Percentiles rank a stretch among this genome's conserved stretches.
Conservation (phyloP, 2,888 invertebrate genomes). For the Anodontia alba region DNA sequence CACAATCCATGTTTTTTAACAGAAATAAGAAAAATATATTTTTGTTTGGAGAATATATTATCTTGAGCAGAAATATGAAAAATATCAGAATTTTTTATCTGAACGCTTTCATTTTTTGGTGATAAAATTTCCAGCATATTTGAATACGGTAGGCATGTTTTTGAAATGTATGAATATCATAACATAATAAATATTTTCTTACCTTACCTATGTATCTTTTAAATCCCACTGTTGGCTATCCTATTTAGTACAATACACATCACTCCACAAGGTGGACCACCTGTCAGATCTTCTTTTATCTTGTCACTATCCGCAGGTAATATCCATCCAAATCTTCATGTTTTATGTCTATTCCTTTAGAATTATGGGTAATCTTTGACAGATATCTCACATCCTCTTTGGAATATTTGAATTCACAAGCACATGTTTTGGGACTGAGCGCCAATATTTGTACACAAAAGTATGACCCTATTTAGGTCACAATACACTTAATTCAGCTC, state of each 20-base stretch:
- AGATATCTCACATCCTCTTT: slow-evolving; percentile 1
- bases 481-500: neutral
- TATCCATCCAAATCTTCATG: neutral
- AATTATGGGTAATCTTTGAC: neutral
- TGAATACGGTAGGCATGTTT: too few species aligned
- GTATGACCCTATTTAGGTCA: slow-evolving; percentile 18
- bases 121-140: too few species aligned
- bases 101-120: too few species aligned
- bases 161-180: too few species aligned
- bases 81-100: too few species aligned
- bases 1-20: too few species aligned
- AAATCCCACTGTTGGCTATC: neutral
- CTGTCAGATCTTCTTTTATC: slow-evolving; percentile 7
- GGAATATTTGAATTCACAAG: slow-evolving; percentile 13
- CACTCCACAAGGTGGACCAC: neutral
- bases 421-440: slow-evolving; percentile 13
- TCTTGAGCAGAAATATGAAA: too few species aligned
- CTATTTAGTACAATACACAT: slow-evolving; percentile 1
- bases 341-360: slow-evolving; percentile 13
- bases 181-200: neutral
- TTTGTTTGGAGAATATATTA: too few species aligned
- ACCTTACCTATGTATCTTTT: neutral
- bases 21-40: too few species aligned
- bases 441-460: slow-evolving; percentile 18
- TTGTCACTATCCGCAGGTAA: neutral